A percentile compares a stretch with the other conserved stretches of the same genome.
These are phyloP conservation scores for Rapana venosa DNA, from an alignment of 2,888 invertebrate species.

Conservation along the genomic window DNA sequence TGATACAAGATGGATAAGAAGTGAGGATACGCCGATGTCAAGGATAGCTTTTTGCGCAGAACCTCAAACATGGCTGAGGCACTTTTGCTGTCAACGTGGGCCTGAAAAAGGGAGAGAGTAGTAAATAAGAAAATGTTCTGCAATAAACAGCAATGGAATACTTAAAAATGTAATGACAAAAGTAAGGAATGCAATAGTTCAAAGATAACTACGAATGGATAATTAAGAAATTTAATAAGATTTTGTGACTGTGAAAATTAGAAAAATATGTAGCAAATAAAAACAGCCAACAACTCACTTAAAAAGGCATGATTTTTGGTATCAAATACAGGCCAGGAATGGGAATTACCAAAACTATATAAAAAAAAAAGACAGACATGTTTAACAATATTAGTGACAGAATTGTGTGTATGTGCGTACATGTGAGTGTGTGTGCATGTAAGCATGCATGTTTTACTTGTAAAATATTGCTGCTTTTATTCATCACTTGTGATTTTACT, in stretches of 20 bases:
- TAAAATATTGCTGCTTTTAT: background rate
- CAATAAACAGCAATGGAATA: no score
- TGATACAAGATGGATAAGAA: constrained; percentile 93
- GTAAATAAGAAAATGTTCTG: no score
- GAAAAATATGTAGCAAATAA: background rate
- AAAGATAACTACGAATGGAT: no score
- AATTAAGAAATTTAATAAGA: no score
- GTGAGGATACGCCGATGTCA: constrained; percentile 95
- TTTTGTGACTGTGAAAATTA: no score
- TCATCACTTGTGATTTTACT: background rate
- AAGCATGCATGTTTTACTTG: background rate
- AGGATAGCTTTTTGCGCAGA: constrained; percentile 90
- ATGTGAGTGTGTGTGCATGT: background rate
- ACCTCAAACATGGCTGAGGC: constrained; percentile 95
- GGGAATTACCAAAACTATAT: no score
- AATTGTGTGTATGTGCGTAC: background rate
- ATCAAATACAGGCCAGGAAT: no score
- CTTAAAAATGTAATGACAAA: no score
- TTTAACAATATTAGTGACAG: background rate
- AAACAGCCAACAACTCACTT: background rate
- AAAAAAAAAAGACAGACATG: background rate
- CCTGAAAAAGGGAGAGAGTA: constrained; percentile 77
- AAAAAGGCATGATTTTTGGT: background rate
- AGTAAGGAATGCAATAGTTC: no score
- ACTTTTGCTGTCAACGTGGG: constrained; percentile 95